phyloP scores from a whole-genome alignment of 2,888 invertebrate species.

The Gortyna flavago region DNA sequence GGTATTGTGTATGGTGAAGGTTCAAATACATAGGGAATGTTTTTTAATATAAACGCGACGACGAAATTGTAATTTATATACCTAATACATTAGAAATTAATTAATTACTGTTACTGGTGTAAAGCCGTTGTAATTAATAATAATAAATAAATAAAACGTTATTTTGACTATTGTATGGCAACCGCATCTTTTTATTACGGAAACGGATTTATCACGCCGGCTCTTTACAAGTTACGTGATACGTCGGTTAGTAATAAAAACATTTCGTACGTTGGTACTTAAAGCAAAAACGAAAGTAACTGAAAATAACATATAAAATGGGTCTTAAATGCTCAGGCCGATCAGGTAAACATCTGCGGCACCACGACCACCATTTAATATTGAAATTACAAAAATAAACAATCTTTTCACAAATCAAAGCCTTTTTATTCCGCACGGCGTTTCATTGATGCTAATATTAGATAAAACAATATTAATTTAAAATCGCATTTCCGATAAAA shows the following conservation, averaged over 20 bases:
- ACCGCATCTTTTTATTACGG: too few species aligned
- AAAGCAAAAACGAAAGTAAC: neutral
- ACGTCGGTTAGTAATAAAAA: neutral
- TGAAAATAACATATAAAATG: neutral
- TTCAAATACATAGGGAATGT: too few species aligned
- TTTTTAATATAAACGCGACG: too few species aligned
- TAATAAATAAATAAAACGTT: too few species aligned
- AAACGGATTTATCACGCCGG: neutral
- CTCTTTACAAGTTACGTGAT: neutral
- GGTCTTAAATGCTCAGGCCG: neutral
- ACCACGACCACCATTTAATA: conserved; percentile 33
- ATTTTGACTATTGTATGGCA: neutral
- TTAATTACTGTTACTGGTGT: too few species aligned
- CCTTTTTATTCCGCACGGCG: conserved; percentile 55
- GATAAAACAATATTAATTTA: conserved; percentile 67
- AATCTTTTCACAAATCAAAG: conserved; percentile 33
- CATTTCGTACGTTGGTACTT: too few species aligned
- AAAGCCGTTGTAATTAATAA: too few species aligned
- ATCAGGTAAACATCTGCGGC: neutral
- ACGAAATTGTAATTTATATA: too few species aligned
- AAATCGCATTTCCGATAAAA: conserved; percentile 65
- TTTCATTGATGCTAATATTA: conserved; percentile 57
- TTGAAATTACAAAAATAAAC: conserved; percentile 50
- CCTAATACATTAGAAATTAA: too few species aligned
- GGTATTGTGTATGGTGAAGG: neutral